These are phyloP conservation scores for Poeciliopsis gracilis DNA, from an alignment of 2,797 vertebrate species.

Conservation along the genomic window DNA sequence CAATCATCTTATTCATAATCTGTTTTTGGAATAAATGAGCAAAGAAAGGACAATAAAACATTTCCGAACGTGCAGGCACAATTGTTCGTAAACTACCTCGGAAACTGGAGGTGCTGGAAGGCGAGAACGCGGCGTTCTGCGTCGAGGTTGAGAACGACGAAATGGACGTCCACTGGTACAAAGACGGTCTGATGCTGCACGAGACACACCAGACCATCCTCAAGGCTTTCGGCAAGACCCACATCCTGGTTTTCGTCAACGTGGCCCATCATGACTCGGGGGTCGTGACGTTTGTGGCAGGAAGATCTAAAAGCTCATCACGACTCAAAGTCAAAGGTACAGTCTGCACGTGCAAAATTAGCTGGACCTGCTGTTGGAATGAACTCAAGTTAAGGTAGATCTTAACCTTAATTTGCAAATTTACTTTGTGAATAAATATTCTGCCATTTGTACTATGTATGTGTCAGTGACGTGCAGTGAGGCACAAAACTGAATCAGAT, in stretches of 20 bases:
- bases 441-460: not conserved
- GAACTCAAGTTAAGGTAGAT: not conserved
- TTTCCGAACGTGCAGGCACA: slow-evolving; percentile 76
- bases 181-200: slow-evolving; percentile 83
- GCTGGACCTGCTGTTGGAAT: not conserved
- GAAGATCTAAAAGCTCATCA: slow-evolving; percentile 88
- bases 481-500: too few species aligned
- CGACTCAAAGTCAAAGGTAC: slow-evolving; percentile 94
- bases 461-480: too few species aligned
- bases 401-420: not conserved
- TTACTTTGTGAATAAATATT: not conserved
- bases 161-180: slow-evolving; percentile 88
- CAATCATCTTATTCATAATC: not conserved
- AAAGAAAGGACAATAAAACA: not conserved
- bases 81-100: slow-evolving; percentile 90
- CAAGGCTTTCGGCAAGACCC: slow-evolving; percentile 91
- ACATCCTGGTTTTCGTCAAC: slow-evolving; percentile 92
- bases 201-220: slow-evolving; percentile 86
- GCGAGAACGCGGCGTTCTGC: slow-evolving; percentile 93
- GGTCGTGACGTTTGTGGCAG: slow-evolving; percentile 86
- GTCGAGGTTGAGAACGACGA: slow-evolving; percentile 88
- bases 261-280: slow-evolving; percentile 89
- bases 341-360: not conserved
- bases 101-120: slow-evolving; percentile 92
- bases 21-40: not conserved